Evolutionary conservation across 2,888 invertebrate species (phyloP).

Genomic region (Lithosia quadra): DNA sequence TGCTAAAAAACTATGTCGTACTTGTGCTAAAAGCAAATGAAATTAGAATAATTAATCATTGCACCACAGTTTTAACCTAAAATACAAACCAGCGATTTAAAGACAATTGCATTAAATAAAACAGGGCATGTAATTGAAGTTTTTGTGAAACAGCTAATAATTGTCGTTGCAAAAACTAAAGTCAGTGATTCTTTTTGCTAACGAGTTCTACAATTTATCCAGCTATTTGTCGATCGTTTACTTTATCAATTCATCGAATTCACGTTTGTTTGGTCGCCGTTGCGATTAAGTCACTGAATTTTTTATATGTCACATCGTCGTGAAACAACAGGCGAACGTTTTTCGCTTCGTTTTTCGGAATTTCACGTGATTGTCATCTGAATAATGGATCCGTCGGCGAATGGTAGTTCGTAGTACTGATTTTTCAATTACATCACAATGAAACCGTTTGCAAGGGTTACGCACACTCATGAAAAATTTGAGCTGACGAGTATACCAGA

Average conservation of each 20-base stretch:
- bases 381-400: conserved; percentile 74
- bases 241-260: conserved; percentile 65
- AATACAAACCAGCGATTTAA: background rate
- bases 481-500: conserved; percentile 38
- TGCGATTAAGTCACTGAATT: conserved; percentile 82
- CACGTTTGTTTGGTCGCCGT: conserved; percentile 72
- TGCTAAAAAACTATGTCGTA: background rate
- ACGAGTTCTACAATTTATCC: conserved; percentile 65
- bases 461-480: conserved; percentile 37
- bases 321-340: conserved; percentile 77
- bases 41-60: background rate
- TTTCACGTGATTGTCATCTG: conserved; percentile 82
- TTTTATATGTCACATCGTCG: conserved; percentile 78
- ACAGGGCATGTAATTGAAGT: background rate
- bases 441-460: conserved; percentile 52
- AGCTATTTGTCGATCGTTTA: conserved; percentile 73
- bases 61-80: background rate
- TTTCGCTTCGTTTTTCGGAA: conserved; percentile 82
- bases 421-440: conserved; percentile 85
- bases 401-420: conserved; percentile 75
- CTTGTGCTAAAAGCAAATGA: background rate
- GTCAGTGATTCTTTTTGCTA: conserved; percentile 51
- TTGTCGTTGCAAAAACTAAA: conserved; percentile 24
- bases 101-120: background rate
- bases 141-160: background rate